These are phyloP conservation scores for Tringa solitaria DNA, from an alignment of 2,113 vertebrate species.

Conservation along the genomic window DNA sequence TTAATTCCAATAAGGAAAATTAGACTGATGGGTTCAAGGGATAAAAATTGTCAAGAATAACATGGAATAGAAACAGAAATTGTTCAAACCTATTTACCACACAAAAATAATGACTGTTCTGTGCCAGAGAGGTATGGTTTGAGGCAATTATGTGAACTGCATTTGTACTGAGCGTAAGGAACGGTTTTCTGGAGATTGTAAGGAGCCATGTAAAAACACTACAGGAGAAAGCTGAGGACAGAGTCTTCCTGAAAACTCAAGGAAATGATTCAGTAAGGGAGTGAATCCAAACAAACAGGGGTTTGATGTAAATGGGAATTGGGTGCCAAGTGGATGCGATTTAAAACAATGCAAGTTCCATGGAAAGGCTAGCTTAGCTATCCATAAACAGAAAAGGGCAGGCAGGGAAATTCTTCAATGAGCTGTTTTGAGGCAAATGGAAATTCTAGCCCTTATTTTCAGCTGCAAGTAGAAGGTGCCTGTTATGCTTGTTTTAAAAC, in stretches of 20 bases:
- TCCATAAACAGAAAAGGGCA: neutral
- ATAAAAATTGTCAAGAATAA: neutral
- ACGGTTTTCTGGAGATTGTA: neutral
- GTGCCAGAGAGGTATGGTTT: neutral
- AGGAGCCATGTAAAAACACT: neutral
- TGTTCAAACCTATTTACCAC: neutral
- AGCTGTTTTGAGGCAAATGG: neutral
- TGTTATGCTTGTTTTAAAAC: neutral
- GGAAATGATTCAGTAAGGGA: conserved; percentile 51
- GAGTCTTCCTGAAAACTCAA: conserved; percentile 35
- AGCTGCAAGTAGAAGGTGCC: neutral
- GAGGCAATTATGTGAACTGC: neutral
- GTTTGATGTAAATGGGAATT: conserved; percentile 28
- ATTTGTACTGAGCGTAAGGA: neutral
- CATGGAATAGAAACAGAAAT: neutral
- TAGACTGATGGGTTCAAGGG: neutral
- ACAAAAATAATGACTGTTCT: neutral
- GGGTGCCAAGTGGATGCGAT: conserved; percentile 15
- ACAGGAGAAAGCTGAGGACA: neutral
- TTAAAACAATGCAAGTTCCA: conserved; percentile 34
- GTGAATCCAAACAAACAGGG: conserved; percentile 38
- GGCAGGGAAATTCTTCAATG: neutral
- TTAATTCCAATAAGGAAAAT: neutral
- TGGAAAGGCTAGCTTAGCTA: neutral
- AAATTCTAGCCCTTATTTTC: neutral